phyloP scores from a whole-genome alignment of 53 echinoderm and acorn worm species.

The Astropecten irregularis region DNA sequence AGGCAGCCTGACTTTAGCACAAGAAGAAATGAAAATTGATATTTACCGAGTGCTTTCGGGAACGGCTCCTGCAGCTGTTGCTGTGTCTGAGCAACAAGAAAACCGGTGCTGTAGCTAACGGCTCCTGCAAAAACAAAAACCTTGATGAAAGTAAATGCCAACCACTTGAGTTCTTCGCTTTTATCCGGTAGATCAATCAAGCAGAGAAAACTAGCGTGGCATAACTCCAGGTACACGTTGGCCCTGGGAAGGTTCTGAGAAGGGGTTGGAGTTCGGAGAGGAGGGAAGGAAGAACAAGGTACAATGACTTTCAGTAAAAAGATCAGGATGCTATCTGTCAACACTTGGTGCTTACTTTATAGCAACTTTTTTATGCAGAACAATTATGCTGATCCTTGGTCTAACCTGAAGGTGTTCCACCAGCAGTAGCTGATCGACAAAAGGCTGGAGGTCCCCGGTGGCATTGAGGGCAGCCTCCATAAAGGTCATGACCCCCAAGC shows the following conservation, averaged over 20 bases:
- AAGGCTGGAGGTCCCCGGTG: conserved; percentile 88
- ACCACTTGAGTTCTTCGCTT: conserved; percentile 87
- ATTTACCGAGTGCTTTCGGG: conserved; percentile 79
- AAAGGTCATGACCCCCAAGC: conserved; percentile 87
- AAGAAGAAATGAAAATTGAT: no score
- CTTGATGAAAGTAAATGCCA: conserved; percentile 93
- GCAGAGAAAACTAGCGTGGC: conserved; percentile 78
- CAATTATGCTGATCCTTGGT: no score
- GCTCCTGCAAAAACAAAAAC: conserved; percentile 24
- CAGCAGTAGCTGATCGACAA: conserved; percentile 90
- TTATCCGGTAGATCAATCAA: conserved; percentile 78
- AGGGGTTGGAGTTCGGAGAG: background rate
- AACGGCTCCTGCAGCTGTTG: conserved; percentile 85
- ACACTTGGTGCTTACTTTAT: no score
- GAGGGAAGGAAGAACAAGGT: background rate
- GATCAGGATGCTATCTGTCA: no score
- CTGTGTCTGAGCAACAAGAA: conserved; percentile 83
- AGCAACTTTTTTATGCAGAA: no score
- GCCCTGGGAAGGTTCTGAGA: conserved; percentile 74
- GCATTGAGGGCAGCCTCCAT: conserved; percentile 90
- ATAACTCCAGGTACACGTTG: conserved; percentile 75
- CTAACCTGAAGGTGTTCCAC: conserved; percentile 93
- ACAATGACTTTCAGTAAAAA: no score
- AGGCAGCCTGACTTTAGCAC: no score
- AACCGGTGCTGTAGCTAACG: conserved; percentile 60